These are phyloP conservation scores for Capitulum mitella DNA, from an alignment of 2,888 invertebrate species.

Conservation along the genomic window DNA sequence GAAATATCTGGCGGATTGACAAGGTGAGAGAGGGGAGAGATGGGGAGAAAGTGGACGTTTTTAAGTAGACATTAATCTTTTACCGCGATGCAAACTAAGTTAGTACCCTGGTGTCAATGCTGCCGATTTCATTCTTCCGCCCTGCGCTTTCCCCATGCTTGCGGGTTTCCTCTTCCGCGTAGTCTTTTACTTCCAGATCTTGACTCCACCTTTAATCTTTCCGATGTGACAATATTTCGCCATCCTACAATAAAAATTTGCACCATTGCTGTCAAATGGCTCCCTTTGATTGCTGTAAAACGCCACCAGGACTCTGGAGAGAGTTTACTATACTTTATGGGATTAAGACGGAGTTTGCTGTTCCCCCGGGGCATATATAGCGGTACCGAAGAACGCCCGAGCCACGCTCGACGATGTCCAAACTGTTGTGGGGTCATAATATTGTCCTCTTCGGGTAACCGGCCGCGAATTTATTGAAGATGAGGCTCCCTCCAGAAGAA, in stretches of 20 bases:
- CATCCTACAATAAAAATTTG: conserved; percentile 24
- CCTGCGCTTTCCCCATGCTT: too few relatives aligned
- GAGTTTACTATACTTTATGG: conserved; percentile 20
- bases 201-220: neutral
- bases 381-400: neutral
- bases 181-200: neutral
- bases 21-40: too few relatives aligned
- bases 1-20: too few relatives aligned
- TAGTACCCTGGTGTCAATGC: too few relatives aligned
- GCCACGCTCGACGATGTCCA: conserved; percentile 17
- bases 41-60: too few relatives aligned
- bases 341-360: conserved; percentile 21
- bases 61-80: too few relatives aligned
- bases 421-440: conserved; percentile 22
- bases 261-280: conserved; percentile 15
- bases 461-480: conserved; percentile 8
- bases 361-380: conserved; percentile 3
- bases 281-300: conserved; percentile 18
- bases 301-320: conserved; percentile 10
- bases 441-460: conserved; percentile 12
- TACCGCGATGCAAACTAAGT: too few relatives aligned
- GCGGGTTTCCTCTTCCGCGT: neutral
- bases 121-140: too few relatives aligned
- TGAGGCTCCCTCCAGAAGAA: neutral
- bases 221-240: conserved; percentile 24